phyloP scores from a whole-genome alignment of 2,797 vertebrate species.

The Distichodus sexfasciatus region DNA sequence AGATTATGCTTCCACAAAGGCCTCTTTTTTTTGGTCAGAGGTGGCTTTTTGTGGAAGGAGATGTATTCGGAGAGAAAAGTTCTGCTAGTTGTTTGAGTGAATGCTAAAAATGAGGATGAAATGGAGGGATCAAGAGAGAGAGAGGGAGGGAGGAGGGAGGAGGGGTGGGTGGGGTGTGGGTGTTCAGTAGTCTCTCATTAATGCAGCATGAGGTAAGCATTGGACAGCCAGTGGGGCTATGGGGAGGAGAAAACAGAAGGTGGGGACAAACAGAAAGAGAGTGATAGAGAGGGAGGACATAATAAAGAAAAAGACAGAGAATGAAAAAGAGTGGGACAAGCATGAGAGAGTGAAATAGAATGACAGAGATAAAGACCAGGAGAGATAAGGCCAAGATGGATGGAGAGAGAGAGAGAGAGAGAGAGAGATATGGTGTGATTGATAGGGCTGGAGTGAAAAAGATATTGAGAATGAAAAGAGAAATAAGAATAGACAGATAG shows the following conservation, averaged over 20 bases:
- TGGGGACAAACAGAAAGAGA: constrained; percentile 27
- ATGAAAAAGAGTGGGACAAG: constrained; percentile 6
- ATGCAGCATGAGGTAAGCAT: constrained; percentile 55
- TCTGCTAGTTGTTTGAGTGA: constrained; percentile 55
- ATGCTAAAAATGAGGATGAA: constrained; percentile 57
- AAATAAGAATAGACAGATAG: too few relatives aligned
- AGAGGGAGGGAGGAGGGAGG: constrained; percentile 31
- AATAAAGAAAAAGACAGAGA: neutral
- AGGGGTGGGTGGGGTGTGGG: neutral
- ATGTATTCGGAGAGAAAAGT: constrained; percentile 57
- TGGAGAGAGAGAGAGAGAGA: neutral
- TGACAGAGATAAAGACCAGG: too few relatives aligned
- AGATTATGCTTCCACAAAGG: constrained; percentile 49
- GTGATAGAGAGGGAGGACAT: neutral
- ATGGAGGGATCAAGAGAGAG: constrained; percentile 25
- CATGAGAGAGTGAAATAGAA: too few relatives aligned
- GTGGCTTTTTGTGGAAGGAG: constrained; percentile 45
- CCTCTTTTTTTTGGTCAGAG: constrained; percentile 48
- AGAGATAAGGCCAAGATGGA: too few relatives aligned
- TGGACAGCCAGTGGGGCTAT: constrained; percentile 54
- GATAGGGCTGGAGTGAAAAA: too few relatives aligned
- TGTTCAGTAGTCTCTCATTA: constrained; percentile 52
- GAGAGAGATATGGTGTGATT: too few relatives aligned
- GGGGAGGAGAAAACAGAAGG: too few relatives aligned
- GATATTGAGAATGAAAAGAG: too few relatives aligned